Base-by-base conservation (phyloP, 2,888 invertebrate species). In the Thera obeliscata region DNA sequence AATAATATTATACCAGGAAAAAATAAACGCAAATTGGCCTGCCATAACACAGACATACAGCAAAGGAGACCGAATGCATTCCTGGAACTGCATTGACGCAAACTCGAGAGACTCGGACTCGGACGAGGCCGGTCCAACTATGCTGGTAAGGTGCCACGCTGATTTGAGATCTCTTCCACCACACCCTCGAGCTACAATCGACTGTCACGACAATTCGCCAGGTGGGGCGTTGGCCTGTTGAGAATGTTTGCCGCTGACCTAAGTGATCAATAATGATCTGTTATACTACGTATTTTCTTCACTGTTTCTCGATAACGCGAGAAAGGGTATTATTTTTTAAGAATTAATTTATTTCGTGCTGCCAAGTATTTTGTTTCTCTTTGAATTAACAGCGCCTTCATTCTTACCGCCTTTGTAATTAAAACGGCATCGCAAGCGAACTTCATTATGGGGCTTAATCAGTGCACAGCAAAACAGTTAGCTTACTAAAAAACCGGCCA, bases 191-290 rank as follows among this genome's bases (percentile, higher is more conserved):
- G 73, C 76, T 76, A 83, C 77, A 85, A 84, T 88, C 72, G 81
- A 72, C 73, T 79, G 85, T 69, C 68, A 49, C 72, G 62, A 61
- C 64, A 49, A 77, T 81, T 79, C 81, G 80, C 84, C 83, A 83
- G 82, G 84, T 88, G 88, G 90, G 88, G 88, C 91, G 91, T 88
- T 91, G 92, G 87, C 91, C 92, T 87, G 88, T 83, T 81, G 85
- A 89, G 91, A 92, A 93, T 92, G 91, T 91, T 90, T 87, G 89
- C 89, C 84, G 88, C 84, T 89, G 91, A 91, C 90, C 91, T 86
- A 88, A 91, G 90, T 90, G 89, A 88, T 89, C 91, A 91, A 88
- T 91, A 91, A 91, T 91, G 91, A 91, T 91, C 88, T 90, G 88
- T 88, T 91, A 87, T 86, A 84, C 82, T 81, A 79, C 81, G 81